Evolutionary conservation across 2,888 invertebrate species (phyloP).

Genomic region (Phania funesta): DNA sequence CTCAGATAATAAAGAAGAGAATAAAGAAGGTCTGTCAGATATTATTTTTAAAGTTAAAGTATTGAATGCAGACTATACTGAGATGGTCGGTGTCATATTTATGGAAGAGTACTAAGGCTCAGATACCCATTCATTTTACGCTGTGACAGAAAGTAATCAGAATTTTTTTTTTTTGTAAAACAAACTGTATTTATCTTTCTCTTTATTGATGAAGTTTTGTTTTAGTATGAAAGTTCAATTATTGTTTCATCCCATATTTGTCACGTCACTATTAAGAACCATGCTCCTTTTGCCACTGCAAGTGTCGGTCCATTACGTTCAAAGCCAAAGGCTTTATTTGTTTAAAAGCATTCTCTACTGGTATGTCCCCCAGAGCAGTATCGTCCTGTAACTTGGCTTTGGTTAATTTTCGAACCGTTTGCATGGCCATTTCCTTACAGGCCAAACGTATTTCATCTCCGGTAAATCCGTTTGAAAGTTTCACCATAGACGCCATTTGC

Average conservation of each 20-base stretch:
- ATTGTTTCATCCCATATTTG: not conserved
- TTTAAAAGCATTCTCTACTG: slow-evolving; percentile 74
- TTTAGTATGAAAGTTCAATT: not conserved
- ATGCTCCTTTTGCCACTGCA: slow-evolving; percentile 84
- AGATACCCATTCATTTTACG: too few species aligned
- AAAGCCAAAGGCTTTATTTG: slow-evolving; percentile 81
- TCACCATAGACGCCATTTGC: slow-evolving; percentile 80
- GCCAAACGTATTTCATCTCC: slow-evolving; percentile 93
- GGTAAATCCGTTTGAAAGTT: slow-evolving; percentile 88
- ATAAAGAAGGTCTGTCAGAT: too few species aligned
- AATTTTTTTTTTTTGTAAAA: too few species aligned
- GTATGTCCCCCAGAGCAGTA: slow-evolving; percentile 21
- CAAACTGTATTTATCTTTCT: too few species aligned
- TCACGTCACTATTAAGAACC: slow-evolving; percentile 78
- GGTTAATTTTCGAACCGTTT: slow-evolving; percentile 84
- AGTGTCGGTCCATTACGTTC: slow-evolving; percentile 82
- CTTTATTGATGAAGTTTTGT: too few species aligned
- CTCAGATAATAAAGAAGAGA: too few species aligned
- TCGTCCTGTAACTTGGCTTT: slow-evolving; percentile 46
- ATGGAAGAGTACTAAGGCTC: too few species aligned
- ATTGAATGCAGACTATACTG: too few species aligned
- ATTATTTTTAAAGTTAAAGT: too few species aligned
- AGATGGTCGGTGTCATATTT: too few species aligned
- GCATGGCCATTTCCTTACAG: slow-evolving; percentile 94
- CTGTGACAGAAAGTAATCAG: too few species aligned